Conservation (phyloP, 2,888 invertebrate genomes). For the Tenthredo scrophulariae region DNA sequence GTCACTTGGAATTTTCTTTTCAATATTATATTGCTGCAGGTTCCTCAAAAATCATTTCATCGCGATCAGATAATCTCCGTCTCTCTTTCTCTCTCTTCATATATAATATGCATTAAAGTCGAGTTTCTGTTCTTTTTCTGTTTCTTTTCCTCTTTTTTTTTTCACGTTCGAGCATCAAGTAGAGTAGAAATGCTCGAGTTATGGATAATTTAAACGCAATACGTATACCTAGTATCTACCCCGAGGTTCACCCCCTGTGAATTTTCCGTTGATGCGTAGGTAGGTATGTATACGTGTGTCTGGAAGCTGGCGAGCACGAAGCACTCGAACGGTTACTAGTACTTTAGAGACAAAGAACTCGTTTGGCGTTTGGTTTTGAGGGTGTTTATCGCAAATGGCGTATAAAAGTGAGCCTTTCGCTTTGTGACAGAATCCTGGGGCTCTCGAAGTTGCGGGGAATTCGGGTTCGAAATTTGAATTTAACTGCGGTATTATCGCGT, state of each 20-base stretch:
- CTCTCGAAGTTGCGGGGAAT: background rate
- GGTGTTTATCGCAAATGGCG: conserved; percentile 38
- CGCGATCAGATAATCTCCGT: background rate
- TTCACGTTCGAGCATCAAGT: background rate
- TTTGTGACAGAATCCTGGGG: background rate
- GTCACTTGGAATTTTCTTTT: background rate
- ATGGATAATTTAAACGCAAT: conserved; percentile 8
- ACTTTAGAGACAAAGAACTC: conserved; percentile 33
- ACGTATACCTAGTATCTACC: background rate
- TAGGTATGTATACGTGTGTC: background rate
- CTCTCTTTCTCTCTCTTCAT: background rate
- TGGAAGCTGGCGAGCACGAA: conserved; percentile 37
- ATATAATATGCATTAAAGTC: background rate
- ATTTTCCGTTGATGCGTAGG: conserved; percentile 3
- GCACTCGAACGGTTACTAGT: conserved; percentile 14
- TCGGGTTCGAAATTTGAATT: conserved; percentile 6
- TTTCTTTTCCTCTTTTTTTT: background rate
- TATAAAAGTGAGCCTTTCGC: conserved; percentile 14
- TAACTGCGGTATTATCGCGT: background rate
- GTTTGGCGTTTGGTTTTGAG: conserved; percentile 15
- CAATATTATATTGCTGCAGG: background rate
- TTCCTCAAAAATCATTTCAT: background rate
- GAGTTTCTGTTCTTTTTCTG: background rate
- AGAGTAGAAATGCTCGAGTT: background rate
- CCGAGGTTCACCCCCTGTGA: background rate